phyloP scores from a whole-genome alignment of 1,140 invertebrate species.

The Epicauta chinensis region DNA sequence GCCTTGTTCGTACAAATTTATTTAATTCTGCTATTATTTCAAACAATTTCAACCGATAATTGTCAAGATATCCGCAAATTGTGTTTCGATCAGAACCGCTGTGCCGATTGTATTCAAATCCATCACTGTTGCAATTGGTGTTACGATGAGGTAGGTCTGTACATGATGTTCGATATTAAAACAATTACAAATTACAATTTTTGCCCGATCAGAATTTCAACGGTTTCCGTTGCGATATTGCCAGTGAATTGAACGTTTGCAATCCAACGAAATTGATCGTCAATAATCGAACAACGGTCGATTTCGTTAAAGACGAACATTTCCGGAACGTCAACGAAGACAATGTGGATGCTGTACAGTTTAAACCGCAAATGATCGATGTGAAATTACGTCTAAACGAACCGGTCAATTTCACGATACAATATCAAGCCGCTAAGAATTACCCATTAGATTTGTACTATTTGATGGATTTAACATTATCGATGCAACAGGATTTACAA shows the following conservation, averaged over 20 bases:
- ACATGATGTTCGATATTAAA: background rate
- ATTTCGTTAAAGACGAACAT: no score
- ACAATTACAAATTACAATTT: no score
- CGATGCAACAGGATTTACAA: constrained; percentile 82
- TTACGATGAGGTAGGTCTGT: background rate
- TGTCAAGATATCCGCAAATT: no score
- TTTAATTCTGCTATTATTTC: no score
- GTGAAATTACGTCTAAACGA: constrained; percentile 21
- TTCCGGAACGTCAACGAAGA: background rate
- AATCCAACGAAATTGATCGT: background rate
- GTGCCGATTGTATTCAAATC: background rate
- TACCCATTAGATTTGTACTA: constrained; percentile 93
- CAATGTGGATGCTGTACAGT: constrained; percentile 12
- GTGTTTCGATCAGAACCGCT: background rate
- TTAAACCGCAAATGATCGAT: constrained; percentile 22
- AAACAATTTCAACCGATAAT: no score
- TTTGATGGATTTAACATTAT: constrained; percentile 84
- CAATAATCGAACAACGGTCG: background rate
- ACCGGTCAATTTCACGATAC: constrained; percentile 30
- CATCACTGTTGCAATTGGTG: constrained; percentile 7
- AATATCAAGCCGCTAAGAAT: constrained; percentile 55
- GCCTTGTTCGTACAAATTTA: no score
- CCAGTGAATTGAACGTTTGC: background rate
- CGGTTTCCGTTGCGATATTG: background rate
- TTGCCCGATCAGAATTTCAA: background rate